Evolutionary conservation across 1,140 invertebrate species (phyloP), one percentile per base, ranked within the genome.

Genomic region (Lamellibrachia luymesi): DNA sequence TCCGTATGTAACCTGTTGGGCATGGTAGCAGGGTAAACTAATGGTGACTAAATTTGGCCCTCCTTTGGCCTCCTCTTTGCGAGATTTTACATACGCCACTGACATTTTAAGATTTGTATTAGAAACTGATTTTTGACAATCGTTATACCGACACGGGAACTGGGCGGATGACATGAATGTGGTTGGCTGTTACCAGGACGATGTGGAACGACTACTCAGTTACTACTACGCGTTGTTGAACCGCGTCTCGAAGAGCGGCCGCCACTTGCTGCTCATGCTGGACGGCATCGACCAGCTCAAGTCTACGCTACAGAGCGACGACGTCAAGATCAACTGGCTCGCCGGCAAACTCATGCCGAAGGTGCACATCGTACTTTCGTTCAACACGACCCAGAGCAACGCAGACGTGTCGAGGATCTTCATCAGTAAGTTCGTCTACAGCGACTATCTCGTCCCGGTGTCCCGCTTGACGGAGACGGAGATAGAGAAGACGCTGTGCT

Each of bases 201-300:
- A 80, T 22, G 64, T 80, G 64, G 64, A 80, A 80, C 5, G 64
- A 80, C 64, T 80, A 80, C 64, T 80, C 25, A 80, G 64, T 22
- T 80, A 80, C 4, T 80, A 80, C 64, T 80, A 80, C 64, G 4
- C 64, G 64, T 80, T 80, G 64, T 56, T 92, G 92, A 92, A 50
- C 50, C 50, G 49, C 92, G 50, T 92, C 92, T 92, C 92, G 17
- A 92, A 92, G 92, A 52, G 92, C 27, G 92, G 27, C 10, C 50
- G 92, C 10, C 50, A 52, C 50, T 13, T 56, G 50, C 50, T 56
- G 8, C 7, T 52, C 50, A 56, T 50, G 50, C 27, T 51, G 50
- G 92, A 56, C 52, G 51, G 50, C 52, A 38, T 56, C 92, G 92
- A 92, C 50, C 27, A 52, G 49, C 52, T 51, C 50, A 92, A 51